Evolutionary conservation across 2,888 invertebrate genomes (phyloP).

Genomic region (Byasa hedistus): DNA sequence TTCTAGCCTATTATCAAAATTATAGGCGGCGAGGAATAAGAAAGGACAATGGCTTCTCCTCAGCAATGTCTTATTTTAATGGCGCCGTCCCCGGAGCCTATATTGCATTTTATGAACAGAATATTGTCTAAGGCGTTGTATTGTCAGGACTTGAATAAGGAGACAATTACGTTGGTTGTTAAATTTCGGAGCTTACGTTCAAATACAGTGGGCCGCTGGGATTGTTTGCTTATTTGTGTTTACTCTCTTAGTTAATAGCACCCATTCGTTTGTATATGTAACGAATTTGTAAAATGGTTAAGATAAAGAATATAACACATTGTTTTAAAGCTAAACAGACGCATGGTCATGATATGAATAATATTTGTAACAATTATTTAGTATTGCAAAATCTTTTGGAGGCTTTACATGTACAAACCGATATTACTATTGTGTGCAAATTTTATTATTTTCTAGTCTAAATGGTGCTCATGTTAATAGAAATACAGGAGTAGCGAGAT

Average conservation of each 20-base stretch:
- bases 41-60: conserved; percentile 57
- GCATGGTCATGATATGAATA: no score
- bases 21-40: conserved; percentile 60
- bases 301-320: not conserved
- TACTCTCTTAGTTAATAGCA: conserved; percentile 12
- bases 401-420: no score
- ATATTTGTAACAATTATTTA: no score
- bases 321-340: not conserved
- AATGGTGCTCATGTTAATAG: not conserved
- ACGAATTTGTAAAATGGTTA: not conserved
- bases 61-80: conserved; percentile 68
- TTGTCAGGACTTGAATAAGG: conserved; percentile 45
- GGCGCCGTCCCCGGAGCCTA: conserved; percentile 58
- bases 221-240: conserved; percentile 26
- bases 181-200: conserved; percentile 35
- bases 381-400: no score
- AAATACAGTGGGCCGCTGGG: conserved; percentile 30
- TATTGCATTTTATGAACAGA: conserved; percentile 62
- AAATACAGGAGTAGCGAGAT: not conserved
- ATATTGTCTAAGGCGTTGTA: conserved; percentile 55
- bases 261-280: conserved; percentile 1
- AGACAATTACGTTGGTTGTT: conserved; percentile 41
- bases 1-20: conserved; percentile 79
- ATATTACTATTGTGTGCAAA: no score
- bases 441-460: no score